Evolutionary conservation across 2,888 invertebrate species (phyloP), one percentile per base, ranked within the genome.

Genomic region (Lithophane socia): DNA sequence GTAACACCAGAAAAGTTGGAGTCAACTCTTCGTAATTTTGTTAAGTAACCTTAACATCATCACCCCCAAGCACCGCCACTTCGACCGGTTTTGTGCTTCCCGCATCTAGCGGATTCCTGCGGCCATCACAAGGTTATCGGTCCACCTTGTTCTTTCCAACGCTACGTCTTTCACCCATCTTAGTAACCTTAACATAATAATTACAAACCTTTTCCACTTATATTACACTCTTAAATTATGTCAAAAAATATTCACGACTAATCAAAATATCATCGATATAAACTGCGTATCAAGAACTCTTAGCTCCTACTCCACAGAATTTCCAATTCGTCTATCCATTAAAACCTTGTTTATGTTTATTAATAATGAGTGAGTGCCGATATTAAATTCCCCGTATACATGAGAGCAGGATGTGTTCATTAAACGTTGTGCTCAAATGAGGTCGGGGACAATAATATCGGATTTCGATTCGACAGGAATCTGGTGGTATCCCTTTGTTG

Each of bases 351-450:
- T 29, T 73, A 60, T 58, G 37, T 79, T 24, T 63, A 70, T 58
- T 52, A 71, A 60, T 54, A 61, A 21, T 58, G 66, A 75, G 37
- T 47, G n/a, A 72, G 60, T 75, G 44, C 21, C 44, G 76, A 80
- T 80, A 80, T 84, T 76, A 84, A 75, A 76, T 80, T 80, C 73
- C 81, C 13, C 10, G 73, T 56, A 70, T 56, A 60, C 54, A 49
- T 24, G 54, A 44, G 63, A 68, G n/a, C 49, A 54, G 24, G 21
- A 66, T 67, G 61, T 61, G 75, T 68, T 83, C 63, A 84, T 75
- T 84, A 83, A 72, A 66, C 24, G 21, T 29, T 49, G 24, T 68
- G 8, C 56, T 65, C n/a, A 60, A 76, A 70, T 83, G 56, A 79
- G 68, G 18, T 49, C 49, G 47, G 5, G 13, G 18, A 49, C 18